Conservation (phyloP, 2,113 vertebrate genomes). For the Ovis canadensis region DNA sequence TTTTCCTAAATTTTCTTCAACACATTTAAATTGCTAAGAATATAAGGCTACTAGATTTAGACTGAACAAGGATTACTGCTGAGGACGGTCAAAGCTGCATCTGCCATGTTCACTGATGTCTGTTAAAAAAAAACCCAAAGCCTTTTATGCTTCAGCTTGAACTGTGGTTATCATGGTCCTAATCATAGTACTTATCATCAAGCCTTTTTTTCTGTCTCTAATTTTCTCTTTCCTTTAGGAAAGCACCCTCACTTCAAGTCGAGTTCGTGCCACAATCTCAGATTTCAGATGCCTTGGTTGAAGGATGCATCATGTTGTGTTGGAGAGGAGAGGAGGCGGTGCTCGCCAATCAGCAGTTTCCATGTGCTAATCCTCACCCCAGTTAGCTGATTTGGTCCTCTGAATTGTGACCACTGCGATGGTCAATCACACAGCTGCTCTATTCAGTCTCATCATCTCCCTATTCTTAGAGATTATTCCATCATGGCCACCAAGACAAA, state of each 20-base stretch:
- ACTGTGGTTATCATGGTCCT: slow-evolving; percentile 44
- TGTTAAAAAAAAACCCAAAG: neutral
- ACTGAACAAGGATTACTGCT: neutral
- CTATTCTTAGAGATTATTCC: slow-evolving; percentile 77
- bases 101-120: neutral
- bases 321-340: slow-evolving; percentile 71
- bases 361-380: slow-evolving; percentile 62
- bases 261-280: slow-evolving; percentile 45
- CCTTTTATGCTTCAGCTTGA: slow-evolving; percentile 34
- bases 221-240: slow-evolving; percentile 57
- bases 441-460: slow-evolving; percentile 77
- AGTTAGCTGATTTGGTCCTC: slow-evolving; percentile 76
- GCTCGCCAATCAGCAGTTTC: slow-evolving; percentile 77
- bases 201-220: slow-evolving; percentile 55
- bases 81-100: neutral
- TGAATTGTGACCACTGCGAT: slow-evolving; percentile 75
- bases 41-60: neutral
- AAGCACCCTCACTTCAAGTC: slow-evolving; percentile 33
- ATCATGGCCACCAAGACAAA: slow-evolving; percentile 59
- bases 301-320: slow-evolving; percentile 66
- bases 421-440: slow-evolving; percentile 78
- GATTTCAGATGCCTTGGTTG: slow-evolving; percentile 56
- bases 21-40: neutral
- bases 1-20: neutral
- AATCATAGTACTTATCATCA: slow-evolving; percentile 70